phyloP scores from a whole-genome alignment of 2,888 invertebrate genomes.

The Pemphredon lugubris region DNA sequence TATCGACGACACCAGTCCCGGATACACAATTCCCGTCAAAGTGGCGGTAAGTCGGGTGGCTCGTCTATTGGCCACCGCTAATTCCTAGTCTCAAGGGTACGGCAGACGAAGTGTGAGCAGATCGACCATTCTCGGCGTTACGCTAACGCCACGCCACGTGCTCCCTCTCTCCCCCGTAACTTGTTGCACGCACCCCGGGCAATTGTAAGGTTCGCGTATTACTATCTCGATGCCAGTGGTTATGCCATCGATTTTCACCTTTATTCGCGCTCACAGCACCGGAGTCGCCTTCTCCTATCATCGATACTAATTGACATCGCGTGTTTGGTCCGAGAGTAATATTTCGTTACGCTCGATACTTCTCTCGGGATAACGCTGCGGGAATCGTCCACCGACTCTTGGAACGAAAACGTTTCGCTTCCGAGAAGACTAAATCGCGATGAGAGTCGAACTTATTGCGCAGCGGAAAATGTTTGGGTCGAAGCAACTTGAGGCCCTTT shows the following conservation, averaged over 20 bases:
- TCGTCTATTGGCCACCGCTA: too few species aligned
- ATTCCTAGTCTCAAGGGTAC: neutral
- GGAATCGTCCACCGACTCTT: too few species aligned
- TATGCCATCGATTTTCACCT: too few species aligned
- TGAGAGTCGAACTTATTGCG: too few species aligned
- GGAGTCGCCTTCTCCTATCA: neutral
- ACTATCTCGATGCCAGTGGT: neutral
- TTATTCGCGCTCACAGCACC: too few species aligned
- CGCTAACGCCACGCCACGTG: neutral
- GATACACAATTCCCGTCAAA: too few species aligned
- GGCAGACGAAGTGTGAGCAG: neutral
- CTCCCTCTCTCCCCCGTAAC: slow-evolving; percentile 10
- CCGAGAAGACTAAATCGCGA: too few species aligned
- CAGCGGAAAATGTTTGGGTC: too few species aligned
- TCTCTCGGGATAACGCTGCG: too few species aligned
- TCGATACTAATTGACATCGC: neutral
- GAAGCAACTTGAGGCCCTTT: too few species aligned
- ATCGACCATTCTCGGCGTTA: neutral
- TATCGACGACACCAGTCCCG: too few species aligned
- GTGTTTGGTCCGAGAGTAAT: neutral
- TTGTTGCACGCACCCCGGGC: slow-evolving; percentile 36
- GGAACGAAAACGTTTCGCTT: too few species aligned
- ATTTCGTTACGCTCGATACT: neutral
- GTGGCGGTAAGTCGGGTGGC: slow-evolving; percentile 10
- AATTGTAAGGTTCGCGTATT: neutral